A percentile compares a stretch with the other conserved stretches of the same genome.
Evolutionary conservation across 2,888 invertebrate species (phyloP).

Genomic region (Drosophila koepferae): DNA sequence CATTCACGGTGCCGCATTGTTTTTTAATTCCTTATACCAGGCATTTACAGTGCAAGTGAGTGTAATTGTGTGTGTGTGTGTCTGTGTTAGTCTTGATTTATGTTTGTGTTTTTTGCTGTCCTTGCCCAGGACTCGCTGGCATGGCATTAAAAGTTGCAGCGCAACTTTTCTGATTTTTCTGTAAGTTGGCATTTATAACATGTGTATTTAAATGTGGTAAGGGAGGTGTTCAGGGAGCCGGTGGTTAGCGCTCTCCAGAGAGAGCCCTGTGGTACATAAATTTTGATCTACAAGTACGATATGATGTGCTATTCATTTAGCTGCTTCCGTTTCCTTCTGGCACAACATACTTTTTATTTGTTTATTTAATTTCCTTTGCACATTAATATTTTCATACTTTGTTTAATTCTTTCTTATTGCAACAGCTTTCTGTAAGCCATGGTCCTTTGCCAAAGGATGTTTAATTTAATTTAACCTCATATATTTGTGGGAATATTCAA

Average conservation of each 20-base stretch:
- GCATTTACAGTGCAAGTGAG: conserved; percentile 15
- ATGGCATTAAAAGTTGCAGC: conserved; percentile 33
- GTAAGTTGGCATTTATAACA: conserved; percentile 53
- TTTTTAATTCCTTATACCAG: conserved; percentile 34
- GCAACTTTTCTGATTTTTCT: conserved; percentile 47
- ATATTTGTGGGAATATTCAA: neutral
- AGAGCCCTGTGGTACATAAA: neutral
- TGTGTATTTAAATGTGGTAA: conserved; percentile 40
- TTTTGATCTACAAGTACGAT: conserved; percentile 27
- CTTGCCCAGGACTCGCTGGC: conserved; percentile 39
- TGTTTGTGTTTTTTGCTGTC: conserved; percentile 49
- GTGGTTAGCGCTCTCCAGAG: neutral
- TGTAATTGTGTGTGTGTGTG: conserved; percentile 1
- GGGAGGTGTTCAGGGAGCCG: neutral
- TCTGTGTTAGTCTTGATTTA: conserved; percentile 24
- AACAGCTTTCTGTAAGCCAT: conserved; percentile 15
- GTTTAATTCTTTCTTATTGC: conserved; percentile 7
- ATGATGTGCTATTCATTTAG: conserved; percentile 15
- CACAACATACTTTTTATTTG: conserved; percentile 11
- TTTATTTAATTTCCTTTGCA: conserved; percentile 41
- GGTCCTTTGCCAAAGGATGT: neutral
- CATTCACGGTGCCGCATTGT: conserved; percentile 49
- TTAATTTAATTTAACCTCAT: neutral
- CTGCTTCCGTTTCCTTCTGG: conserved; percentile 9
- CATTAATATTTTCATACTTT: conserved; percentile 30